Base-by-base conservation (phyloP, 2,113 vertebrate genomes). In the Silurus meridionalis region DNA sequence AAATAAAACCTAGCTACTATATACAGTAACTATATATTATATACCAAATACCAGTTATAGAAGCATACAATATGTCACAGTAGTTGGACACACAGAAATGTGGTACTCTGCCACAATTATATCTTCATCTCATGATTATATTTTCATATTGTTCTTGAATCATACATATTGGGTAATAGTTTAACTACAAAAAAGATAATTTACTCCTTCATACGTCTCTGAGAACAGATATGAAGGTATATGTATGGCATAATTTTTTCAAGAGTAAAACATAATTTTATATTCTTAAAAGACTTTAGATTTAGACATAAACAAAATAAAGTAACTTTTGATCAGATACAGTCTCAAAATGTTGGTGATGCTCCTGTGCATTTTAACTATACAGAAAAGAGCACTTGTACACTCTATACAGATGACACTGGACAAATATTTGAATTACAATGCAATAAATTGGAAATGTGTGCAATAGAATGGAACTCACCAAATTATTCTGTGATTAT, bases 1-100 rank as follows among this genome's bases (percentile, higher is more conserved):
- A 94, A 94, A 94, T 93, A 94, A 93, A 94, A 94, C 92, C 91
- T 91, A 92, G 91, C 93, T 91, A 93, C 92, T 91, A 85, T 89
- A 94, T 92, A 37, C 37, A 37, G 37, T 37, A 63, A 23, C 60
- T 63, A 63, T 6, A 63, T 63, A 63, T 21, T 63, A 63, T 63
- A 63, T 63, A 63, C 60, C 60, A 63, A 63, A 64, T 64, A 21
- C 23, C 23, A 64, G 13, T 64, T 64, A 64, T n/a, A 64, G 61
- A 9, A 64, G 8, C 23, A 10, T 64, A 23, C 21, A 2, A n/a
- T 23, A 10, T 64, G 8, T n/a, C 61, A 37, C 37, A 37, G 37
- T 37, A 37, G 37, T 37, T 37, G 37, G 37, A 37, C 37, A 37
- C 37, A 37, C 37, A 37, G 37, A 2, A 37, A 2, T 37, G 1